phyloP scores from a whole-genome alignment of 2,113 vertebrate species.

The Condylura cristata region DNA sequence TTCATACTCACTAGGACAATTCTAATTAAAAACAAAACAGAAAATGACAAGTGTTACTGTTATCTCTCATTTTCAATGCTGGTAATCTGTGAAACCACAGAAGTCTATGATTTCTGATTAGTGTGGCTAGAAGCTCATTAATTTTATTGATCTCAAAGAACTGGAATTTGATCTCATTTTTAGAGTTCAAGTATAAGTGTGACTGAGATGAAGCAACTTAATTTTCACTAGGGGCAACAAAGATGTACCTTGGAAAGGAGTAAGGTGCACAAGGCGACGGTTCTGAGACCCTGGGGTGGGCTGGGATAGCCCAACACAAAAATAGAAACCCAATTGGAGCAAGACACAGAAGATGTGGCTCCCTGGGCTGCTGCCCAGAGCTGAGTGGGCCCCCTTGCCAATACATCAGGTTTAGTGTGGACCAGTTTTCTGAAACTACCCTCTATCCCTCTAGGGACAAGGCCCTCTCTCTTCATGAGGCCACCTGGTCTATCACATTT shows the following conservation, averaged over 20 bases:
- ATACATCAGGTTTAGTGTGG: background rate
- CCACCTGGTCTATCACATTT: slow-evolving; percentile 43
- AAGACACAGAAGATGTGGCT: background rate
- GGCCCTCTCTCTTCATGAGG: background rate
- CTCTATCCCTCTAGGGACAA: background rate
- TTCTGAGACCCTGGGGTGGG: background rate
- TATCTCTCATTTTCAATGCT: background rate
- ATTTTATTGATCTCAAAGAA: background rate
- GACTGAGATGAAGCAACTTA: background rate
- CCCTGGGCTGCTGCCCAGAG: rapidly evolving
- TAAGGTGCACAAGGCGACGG: too few relatives aligned
- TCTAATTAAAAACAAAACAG: too few relatives aligned
- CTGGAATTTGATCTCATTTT: background rate
- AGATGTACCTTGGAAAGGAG: background rate
- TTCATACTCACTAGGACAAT: background rate
- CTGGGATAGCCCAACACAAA: background rate
- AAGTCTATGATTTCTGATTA: background rate
- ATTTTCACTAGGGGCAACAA: background rate
- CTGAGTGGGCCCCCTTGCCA: background rate
- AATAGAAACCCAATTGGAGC: background rate
- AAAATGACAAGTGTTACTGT: background rate
- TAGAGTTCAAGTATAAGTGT: background rate
- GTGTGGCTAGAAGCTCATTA: background rate
- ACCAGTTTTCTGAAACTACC: background rate
- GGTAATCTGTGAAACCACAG: too few relatives aligned